Conservation (phyloP, 53 echinoderm and acorn worm genomes). For the Zoroaster sp. region DNA sequence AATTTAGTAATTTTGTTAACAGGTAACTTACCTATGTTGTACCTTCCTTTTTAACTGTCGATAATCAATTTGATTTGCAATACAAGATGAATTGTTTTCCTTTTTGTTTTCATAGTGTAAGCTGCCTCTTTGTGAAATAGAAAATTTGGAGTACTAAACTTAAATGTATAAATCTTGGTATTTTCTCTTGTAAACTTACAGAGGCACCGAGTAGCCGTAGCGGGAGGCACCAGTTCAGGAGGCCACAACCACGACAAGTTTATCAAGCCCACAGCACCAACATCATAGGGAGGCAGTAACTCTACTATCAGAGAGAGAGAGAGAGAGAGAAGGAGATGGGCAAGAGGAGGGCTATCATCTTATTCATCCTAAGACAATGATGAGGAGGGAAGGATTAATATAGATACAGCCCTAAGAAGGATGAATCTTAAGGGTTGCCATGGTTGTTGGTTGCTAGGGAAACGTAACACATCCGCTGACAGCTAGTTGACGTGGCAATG, state of each 20-base stretch:
- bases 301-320: background rate
- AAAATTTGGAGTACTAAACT: too few species aligned
- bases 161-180: background rate
- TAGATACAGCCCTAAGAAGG: background rate
- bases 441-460: background rate
- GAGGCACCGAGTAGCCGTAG: constrained; percentile 57
- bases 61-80: too few species aligned
- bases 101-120: too few species aligned
- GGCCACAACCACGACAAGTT: constrained; percentile 57
- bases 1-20: too few species aligned
- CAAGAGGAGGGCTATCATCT: background rate
- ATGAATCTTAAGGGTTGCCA: background rate
- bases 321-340: background rate
- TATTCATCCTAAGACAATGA: background rate
- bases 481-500: too few species aligned
- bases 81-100: too few species aligned
- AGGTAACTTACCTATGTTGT: too few species aligned
- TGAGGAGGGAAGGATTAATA: background rate
- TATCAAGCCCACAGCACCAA: constrained; percentile 60
- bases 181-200: background rate
- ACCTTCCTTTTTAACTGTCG: too few species aligned
- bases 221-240: constrained; percentile 44
- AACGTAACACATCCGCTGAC: background rate
- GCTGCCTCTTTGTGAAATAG: too few species aligned
- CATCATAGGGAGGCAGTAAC: background rate